Conservation (phyloP, 2,797 vertebrate genomes). For the Danio jaintianensis region DNA sequence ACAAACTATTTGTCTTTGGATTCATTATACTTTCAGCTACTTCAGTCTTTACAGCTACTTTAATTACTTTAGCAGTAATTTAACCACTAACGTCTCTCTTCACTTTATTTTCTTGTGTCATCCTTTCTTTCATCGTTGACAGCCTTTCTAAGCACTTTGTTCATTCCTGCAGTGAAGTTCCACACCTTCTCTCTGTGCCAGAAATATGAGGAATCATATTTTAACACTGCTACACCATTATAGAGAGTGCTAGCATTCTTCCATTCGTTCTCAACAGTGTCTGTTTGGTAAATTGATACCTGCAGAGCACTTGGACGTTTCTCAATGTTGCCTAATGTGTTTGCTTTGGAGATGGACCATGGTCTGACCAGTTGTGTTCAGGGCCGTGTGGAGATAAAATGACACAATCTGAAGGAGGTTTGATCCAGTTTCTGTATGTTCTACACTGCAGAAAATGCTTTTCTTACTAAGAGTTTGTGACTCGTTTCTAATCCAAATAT, state of each 20-base stretch:
- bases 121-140: conserved; percentile 12
- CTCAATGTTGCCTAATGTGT: conserved; percentile 28
- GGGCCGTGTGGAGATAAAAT: conserved; percentile 30
- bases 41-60: neutral
- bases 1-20: neutral
- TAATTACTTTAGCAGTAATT: neutral
- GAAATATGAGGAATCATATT: neutral
- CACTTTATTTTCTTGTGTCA: neutral
- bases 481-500: too few relatives aligned
- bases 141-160: conserved; percentile 13
- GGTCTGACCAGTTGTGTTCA: conserved; percentile 21
- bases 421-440: neutral
- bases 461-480: too few relatives aligned
- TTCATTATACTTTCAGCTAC: neutral
- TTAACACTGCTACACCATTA: neutral
- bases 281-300: conserved; percentile 26
- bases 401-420: neutral
- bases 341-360: conserved; percentile 24
- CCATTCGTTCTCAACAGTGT: neutral
- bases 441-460: too few relatives aligned
- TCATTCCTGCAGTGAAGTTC: conserved; percentile 29
- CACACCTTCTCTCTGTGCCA: neutral
- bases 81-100: neutral
- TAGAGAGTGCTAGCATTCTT: neutral
- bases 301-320: neutral